Evolutionary conservation across 2,888 invertebrate species (phyloP), one percentile per base, ranked within the genome.

Genomic region (Blomia tropicalis): DNA sequence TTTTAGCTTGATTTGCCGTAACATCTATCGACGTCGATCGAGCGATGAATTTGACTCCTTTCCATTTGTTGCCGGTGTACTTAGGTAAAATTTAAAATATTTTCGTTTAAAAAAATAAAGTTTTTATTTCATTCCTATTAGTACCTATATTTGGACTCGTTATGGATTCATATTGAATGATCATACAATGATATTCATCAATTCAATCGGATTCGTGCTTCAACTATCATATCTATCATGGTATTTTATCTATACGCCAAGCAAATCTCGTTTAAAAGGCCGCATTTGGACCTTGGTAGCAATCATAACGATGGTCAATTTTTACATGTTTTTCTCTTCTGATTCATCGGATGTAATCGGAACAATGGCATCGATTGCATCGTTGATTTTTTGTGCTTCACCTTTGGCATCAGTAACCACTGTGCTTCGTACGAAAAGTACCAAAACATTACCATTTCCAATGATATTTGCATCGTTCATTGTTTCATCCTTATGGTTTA

Each of bases 391-490:
- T 70, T 83, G 88, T 72, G 86, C 84, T 25, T 83, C 89, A 14
- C 90, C 89, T 4, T 77, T 90, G 68, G 82, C 83, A 59, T 83
- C 84, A 72, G 73, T 89, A 68, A 76, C 79, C 68, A 79, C 83
- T 63, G 84, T 93, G 61, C 81, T 93, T 32, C 77, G 77, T 70
- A 84, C 83, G 19, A 82, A 85, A 75, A 87, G 85, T 73, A 87
- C 91, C 0, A 87, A 84, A 65, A 82, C 83, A 41, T 78, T 95
- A 74, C 91, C 92, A 4, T 87, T 92, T 72, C 87, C 89, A 7
- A 78, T 93, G 64, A 89, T 90, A 70, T 75, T 87, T 36, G 83
- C 85, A 68, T 89, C 86, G 66, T 80, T 87, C 31, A 70, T 87
- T 4, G 87, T 91, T 17, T 80, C 84, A 27, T 78, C 80, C 66